These are phyloP conservation scores for Toxotes jaculatrix DNA, from an alignment of 2,113 vertebrate species.

Conservation along the genomic window DNA sequence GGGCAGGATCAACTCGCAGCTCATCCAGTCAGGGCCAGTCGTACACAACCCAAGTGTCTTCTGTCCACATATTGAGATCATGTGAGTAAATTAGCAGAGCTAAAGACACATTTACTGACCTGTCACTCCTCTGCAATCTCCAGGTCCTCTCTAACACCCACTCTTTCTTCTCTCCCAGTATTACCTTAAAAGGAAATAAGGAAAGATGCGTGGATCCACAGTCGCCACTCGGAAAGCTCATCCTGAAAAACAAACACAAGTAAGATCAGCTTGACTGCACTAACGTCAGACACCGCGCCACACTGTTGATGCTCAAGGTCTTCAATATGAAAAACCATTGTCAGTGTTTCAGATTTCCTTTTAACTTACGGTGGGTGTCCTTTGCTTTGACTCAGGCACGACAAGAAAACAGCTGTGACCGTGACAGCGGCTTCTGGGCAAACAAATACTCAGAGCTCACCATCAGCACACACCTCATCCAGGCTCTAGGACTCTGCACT, in stretches of 20 bases:
- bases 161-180: constrained; percentile 12
- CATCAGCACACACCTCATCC: background rate
- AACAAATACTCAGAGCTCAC: background rate
- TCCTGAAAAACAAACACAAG: constrained; percentile 9
- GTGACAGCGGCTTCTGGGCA: background rate
- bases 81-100: constrained; percentile 32
- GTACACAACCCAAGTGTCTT: constrained; percentile 22
- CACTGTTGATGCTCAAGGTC: background rate
- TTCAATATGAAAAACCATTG: background rate
- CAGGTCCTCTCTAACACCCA: background rate
- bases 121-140: background rate
- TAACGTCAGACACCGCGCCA: background rate
- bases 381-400: constrained; percentile 19
- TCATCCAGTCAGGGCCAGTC: background rate
- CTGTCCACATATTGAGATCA: constrained; percentile 33
- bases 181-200: background rate
- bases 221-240: constrained; percentile 8
- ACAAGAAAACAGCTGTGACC: background rate
- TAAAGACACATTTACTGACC: background rate
- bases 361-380: constrained; percentile 7
- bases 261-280: constrained; percentile 8
- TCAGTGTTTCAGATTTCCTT: background rate
- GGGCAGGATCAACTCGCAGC: background rate
- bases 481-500: background rate
- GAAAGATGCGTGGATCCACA: constrained; percentile 33